These are phyloP conservation scores for Contarinia nasturtii DNA, from an alignment of 1,140 invertebrate genomes.

Conservation along the genomic window DNA sequence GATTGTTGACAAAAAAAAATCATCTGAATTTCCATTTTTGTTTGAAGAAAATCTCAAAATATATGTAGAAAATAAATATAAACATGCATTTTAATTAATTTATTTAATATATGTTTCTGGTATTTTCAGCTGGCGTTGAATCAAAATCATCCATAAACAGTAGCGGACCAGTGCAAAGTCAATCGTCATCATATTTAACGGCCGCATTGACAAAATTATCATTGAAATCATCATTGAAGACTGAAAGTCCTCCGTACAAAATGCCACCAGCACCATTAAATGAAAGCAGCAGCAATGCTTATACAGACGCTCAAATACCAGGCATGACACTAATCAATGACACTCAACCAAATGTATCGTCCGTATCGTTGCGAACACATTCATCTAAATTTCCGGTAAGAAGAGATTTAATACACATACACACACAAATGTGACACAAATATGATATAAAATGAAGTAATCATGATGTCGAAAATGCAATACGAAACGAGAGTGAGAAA, in stretches of 20 bases:
- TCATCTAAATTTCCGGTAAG: conserved; percentile 62
- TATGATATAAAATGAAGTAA: no score
- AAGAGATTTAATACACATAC: conserved; percentile 9
- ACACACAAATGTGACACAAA: no score
- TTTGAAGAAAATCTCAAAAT: no score
- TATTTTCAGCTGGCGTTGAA: neutral
- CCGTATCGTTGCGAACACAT: conserved; percentile 36
- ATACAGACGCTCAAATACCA: conserved; percentile 1
- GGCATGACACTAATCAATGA: neutral
- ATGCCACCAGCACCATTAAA: conserved; percentile 26
- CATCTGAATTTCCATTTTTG: no score
- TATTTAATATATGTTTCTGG: neutral
- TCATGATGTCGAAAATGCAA: no score
- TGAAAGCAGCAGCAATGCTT: neutral
- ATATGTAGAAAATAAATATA: no score
- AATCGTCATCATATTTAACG: neutral
- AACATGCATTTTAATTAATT: no score
- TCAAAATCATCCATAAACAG: neutral
- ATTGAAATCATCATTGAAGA: no score
- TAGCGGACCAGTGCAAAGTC: neutral
- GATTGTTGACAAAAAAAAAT: no score
- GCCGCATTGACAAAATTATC: no score
- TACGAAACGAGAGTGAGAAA: no score
- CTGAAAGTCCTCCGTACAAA: conserved; percentile 25
- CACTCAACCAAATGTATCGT: neutral